Base-by-base conservation (phyloP, 2,113 vertebrate genomes). In the Pteropus alecto region DNA sequence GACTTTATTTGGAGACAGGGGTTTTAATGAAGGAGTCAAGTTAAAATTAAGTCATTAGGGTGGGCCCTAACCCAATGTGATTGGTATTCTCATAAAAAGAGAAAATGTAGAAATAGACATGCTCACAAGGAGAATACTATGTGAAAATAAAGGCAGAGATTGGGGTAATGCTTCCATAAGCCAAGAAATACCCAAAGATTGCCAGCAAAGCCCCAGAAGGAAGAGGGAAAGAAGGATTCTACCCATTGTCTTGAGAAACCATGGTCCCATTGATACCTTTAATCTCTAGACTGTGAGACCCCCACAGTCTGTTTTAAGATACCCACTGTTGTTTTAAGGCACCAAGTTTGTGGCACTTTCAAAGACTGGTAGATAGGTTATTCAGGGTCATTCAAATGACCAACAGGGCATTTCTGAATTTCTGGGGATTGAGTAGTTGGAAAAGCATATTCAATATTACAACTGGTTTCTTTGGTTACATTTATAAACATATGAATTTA, bases 291-390 rank as follows among this genome's bases (percentile, higher is more conserved):
- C 51, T 51, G 14, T 51, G 51, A 5, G 51, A 3, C 51, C 16
- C 4, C 51, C 15, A 16, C 51, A 51, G 51, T 51, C 51, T 16
- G 51, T 51, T 51, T 51, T 51, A 51, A 51, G 51, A 51, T 51
- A 5, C 13, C 48, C 48, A 51, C 51, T 51, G 51, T 51, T 51
- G 51, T 51, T 51, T 51, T 51, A 51, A 51, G 51, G 51, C 51
- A 51, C 5, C 51, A 22, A 60, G 48, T 56, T 41, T 30, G 6
- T 56, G 24, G 16, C 24, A 8, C 67, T 86, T 71, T 58, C 54
- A 18, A 0, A 4, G n/a, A 13, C 7, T 38, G 28, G 41, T 1
- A 33, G 16, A 30, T 7, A 54, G 6, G 1, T 0, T 3, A 8
- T 13, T 16, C 3, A 12, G 16, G 9, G 41, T 70, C 19, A 51